phyloP scores from a whole-genome alignment of 1,140 invertebrate species.

The Sipha flava region DNA sequence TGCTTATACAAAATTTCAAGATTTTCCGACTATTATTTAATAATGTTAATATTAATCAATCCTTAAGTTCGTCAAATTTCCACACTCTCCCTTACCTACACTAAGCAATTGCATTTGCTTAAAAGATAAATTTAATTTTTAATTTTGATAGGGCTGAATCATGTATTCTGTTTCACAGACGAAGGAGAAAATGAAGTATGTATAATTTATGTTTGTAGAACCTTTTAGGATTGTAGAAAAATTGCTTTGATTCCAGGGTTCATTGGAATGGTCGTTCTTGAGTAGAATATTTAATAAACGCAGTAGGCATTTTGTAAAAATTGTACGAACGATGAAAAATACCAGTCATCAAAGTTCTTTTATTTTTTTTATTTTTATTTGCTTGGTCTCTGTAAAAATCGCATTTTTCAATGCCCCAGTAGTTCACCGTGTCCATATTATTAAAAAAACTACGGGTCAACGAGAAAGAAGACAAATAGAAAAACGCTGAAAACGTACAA shows the following conservation, averaged over 20 bases:
- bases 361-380: background rate
- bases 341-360: slow-evolving; percentile 2
- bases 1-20: no score
- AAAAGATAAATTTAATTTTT: background rate
- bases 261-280: background rate
- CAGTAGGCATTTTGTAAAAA: background rate
- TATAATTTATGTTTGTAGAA: background rate
- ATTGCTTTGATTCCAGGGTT: background rate
- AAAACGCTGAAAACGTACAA: slow-evolving; percentile 24
- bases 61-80: no score
- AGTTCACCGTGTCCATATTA: background rate
- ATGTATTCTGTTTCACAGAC: no score
- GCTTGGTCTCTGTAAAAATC: slow-evolving; percentile 4
- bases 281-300: background rate
- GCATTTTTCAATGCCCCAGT: background rate
- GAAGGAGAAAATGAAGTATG: background rate
- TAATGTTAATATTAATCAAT: no score
- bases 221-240: background rate
- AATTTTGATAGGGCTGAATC: background rate
- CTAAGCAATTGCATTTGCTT: background rate
- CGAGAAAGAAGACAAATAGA: slow-evolving; percentile 26
- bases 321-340: slow-evolving; percentile 12
- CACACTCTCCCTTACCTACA: no score
- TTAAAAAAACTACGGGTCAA: slow-evolving; percentile 24
- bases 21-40: no score